Conservation (phyloP, 1,140 invertebrate genomes). For the Bicyclus anynana region DNA sequence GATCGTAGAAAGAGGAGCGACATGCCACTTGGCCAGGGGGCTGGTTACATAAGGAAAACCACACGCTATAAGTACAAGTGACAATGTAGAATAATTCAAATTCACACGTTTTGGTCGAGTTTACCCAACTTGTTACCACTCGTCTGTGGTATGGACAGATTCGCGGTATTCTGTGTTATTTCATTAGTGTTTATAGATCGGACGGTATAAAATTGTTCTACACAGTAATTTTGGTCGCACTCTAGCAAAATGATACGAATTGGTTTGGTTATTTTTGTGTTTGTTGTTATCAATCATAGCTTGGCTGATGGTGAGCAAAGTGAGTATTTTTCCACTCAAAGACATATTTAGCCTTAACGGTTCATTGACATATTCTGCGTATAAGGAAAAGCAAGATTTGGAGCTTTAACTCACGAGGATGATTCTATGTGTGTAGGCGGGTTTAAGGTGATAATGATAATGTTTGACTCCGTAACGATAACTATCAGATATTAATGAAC, state of each 20-base stretch:
- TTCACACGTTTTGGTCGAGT: slow-evolving; percentile 32
- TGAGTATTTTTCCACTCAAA: neutral
- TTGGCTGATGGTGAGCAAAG: slow-evolving; percentile 13
- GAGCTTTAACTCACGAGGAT: too few species aligned
- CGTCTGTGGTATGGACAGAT: slow-evolving; percentile 22
- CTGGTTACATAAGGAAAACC: slow-evolving; percentile 2
- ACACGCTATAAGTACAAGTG: neutral
- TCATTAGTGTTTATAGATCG: slow-evolving; percentile 29
- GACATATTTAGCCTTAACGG: too few species aligned
- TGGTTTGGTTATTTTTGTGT: slow-evolving; percentile 33
- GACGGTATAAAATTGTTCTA: slow-evolving; percentile 48
- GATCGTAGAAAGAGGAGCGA: too few species aligned
- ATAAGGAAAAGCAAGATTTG: too few species aligned
- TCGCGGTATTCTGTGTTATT: slow-evolving; percentile 29
- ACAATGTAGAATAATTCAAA: slow-evolving; percentile 1
- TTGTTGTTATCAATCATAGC: slow-evolving; percentile 20
- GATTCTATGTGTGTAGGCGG: too few species aligned
- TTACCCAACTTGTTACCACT: slow-evolving; percentile 36
- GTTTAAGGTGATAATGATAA: too few species aligned
- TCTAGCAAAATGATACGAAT: slow-evolving; percentile 41
- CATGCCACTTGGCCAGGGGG: too few species aligned
- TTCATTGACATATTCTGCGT: too few species aligned
- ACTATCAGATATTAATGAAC: too few species aligned
- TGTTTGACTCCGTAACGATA: too few species aligned
- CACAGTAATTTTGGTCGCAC: slow-evolving; percentile 10